phyloP scores from a whole-genome alignment of 1,140 invertebrate species.

The Wiebesia pumilae region DNA sequence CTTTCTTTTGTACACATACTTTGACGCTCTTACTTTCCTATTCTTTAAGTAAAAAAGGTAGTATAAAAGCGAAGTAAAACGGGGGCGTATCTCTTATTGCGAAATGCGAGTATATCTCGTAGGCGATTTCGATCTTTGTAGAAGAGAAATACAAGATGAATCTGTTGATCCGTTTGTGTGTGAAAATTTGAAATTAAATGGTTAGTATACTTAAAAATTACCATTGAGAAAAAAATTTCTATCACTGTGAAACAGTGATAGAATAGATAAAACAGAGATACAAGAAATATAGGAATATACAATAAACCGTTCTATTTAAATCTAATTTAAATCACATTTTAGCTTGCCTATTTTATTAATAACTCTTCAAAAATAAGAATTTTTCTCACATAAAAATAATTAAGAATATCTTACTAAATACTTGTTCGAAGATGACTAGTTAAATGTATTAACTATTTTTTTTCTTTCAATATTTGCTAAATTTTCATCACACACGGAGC shows the following conservation, averaged over 20 bases:
- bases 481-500: neutral
- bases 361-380: too few species aligned
- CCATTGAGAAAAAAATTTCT: neutral
- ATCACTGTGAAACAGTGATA: too few species aligned
- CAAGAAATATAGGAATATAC: too few species aligned
- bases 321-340: too few species aligned
- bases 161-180: neutral
- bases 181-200: neutral
- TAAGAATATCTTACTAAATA: too few species aligned
- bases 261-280: too few species aligned
- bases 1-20: conserved; percentile 51
- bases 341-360: too few species aligned
- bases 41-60: conserved; percentile 45
- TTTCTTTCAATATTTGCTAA: neutral
- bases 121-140: conserved; percentile 20
- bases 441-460: too few species aligned
- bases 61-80: conserved; percentile 37
- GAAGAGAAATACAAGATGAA: neutral
- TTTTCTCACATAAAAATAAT: too few species aligned
- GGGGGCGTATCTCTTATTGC: neutral
- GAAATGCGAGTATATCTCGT: conserved; percentile 7
- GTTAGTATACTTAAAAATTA: neutral
- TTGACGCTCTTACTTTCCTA: conserved; percentile 42
- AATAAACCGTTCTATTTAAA: too few species aligned
- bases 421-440: too few species aligned